Evolutionary conservation across 1,140 invertebrate species (phyloP).

Genomic region (Bombus superbus): DNA sequence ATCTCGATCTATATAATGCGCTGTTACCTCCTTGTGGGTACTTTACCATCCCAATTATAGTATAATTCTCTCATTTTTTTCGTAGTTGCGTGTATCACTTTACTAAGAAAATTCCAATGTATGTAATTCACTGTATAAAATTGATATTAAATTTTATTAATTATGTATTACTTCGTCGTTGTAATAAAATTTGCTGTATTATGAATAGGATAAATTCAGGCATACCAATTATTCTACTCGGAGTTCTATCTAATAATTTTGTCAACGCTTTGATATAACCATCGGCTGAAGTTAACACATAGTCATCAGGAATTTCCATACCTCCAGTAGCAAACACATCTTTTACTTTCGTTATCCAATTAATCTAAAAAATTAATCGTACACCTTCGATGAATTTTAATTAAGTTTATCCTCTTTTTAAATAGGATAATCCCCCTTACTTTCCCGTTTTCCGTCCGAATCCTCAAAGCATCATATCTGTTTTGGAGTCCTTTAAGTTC

Average conservation of each 20-base stretch:
- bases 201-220: neutral
- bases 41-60: neutral
- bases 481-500: conserved; percentile 21
- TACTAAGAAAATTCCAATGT: conserved; percentile 65
- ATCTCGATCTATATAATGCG: neutral
- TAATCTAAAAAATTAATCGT: conserved; percentile 31
- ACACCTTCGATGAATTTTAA: neutral
- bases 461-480: neutral
- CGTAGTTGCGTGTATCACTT: conserved; percentile 50
- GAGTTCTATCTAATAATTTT: conserved; percentile 35
- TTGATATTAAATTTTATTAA: neutral
- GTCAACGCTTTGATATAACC: conserved; percentile 23
- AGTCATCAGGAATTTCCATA: neutral
- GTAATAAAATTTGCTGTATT: neutral
- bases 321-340: neutral
- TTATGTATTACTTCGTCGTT: neutral
- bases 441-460: neutral
- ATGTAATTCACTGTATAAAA: conserved; percentile 64
- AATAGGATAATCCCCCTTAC: conserved; percentile 16
- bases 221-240: conserved; percentile 50
- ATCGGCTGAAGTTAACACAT: neutral
- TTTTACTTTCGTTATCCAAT: conserved; percentile 41
- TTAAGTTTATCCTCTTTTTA: neutral
- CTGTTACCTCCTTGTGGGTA: neutral
- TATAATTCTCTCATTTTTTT: conserved; percentile 48